A percentile compares a stretch with the other conserved stretches of the same genome.
phyloP scores from a whole-genome alignment of 2,797 vertebrate genomes.

The Catharus ustulatus region DNA sequence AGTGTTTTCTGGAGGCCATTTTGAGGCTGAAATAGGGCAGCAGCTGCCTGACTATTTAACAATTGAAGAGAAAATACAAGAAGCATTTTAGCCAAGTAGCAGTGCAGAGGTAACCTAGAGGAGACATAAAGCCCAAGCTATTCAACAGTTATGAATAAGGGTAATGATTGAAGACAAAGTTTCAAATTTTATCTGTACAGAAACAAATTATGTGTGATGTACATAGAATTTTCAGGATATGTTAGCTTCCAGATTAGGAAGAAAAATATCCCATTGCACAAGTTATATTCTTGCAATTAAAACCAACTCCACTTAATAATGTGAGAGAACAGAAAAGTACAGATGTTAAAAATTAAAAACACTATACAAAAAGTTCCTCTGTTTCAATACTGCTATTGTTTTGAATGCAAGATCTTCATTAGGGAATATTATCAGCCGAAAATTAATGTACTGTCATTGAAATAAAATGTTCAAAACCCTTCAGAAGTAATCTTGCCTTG shows the following conservation, averaged over 20 bases:
- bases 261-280: not conserved
- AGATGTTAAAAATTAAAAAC: not conserved
- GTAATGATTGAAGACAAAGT: not conserved
- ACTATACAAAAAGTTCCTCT: fast-evolving
- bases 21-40: not conserved
- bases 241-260: not conserved
- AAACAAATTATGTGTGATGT: not conserved
- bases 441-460: not conserved
- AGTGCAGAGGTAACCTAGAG: not conserved
- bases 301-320: not conserved
- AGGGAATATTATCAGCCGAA: not conserved
- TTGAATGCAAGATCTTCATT: not conserved
- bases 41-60: not conserved
- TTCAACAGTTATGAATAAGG: not conserved
- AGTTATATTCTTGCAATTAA: not conserved
- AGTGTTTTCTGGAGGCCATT: not conserved
- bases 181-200: not conserved
- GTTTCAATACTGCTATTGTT: not conserved
- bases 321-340: not conserved
- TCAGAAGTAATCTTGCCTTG: not conserved
- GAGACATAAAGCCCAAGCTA: not conserved
- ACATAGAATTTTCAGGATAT: not conserved
- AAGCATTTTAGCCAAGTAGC: not conserved
- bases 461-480: not conserved
- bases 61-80: not conserved